Conservation (phyloP, 2,797 vertebrate genomes). For the Lemur catta region DNA sequence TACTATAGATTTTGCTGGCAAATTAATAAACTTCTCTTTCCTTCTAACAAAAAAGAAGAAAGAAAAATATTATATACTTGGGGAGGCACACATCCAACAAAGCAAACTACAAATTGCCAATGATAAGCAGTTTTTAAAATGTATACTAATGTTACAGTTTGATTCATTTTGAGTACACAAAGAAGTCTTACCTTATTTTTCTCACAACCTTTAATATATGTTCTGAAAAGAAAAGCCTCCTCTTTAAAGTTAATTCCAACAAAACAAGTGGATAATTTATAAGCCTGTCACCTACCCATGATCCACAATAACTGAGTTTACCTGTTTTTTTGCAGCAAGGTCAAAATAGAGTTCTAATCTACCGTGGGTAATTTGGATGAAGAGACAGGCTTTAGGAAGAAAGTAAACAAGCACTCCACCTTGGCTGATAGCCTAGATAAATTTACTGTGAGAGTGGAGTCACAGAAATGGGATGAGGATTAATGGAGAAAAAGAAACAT, state of each 20-base stretch:
- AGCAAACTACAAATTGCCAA: neutral
- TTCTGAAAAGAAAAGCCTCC: neutral
- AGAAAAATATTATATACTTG: neutral
- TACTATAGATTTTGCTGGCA: neutral
- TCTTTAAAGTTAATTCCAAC: neutral
- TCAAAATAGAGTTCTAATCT: constrained; percentile 32
- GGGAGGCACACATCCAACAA: neutral
- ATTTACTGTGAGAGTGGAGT: constrained; percentile 68
- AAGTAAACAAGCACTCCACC: constrained; percentile 62
- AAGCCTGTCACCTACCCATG: neutral
- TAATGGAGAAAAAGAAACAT: constrained; percentile 77
- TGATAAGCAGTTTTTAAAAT: neutral
- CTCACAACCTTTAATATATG: neutral
- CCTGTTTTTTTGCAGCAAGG: constrained; percentile 14
- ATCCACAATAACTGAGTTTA: neutral
- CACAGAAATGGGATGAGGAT: constrained; percentile 71
- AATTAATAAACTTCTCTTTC: too few relatives aligned
- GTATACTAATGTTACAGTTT: neutral
- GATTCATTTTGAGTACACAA: neutral
- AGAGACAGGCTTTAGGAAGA: constrained; percentile 48
- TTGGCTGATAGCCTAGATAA: constrained; percentile 77
- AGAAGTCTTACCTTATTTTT: constrained; percentile 2
- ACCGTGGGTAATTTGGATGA: constrained; percentile 27
- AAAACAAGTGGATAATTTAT: constrained; percentile 6
- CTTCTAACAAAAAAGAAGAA: neutral